Conservation (phyloP, 2,888 invertebrate genomes). For the Cancer borealis region DNA sequence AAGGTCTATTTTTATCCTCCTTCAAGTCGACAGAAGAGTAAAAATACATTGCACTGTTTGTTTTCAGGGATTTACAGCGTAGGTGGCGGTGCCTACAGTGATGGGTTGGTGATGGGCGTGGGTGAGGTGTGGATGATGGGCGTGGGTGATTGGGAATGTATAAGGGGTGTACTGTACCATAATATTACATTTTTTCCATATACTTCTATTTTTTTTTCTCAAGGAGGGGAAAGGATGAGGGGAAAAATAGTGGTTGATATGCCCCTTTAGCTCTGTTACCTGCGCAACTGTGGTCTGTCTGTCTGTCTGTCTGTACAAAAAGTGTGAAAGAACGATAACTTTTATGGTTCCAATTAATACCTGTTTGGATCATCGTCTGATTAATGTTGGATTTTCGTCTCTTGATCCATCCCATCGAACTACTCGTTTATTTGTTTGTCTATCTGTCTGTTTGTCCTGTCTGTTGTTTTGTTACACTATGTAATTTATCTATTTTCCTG, state of each 20-base stretch:
- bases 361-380: background rate
- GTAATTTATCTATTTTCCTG: background rate
- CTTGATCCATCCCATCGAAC: conserved; percentile 16
- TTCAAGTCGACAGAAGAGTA: background rate
- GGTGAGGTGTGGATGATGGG: too few species aligned
- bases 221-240: background rate
- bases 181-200: background rate
- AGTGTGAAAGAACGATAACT: background rate
- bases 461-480: background rate
- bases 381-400: background rate
- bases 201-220: background rate
- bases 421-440: background rate
- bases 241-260: background rate
- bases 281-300: background rate
- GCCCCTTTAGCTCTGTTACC: background rate
- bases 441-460: background rate
- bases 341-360: conserved; percentile 9
- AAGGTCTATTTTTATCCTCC: background rate
- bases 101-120: too few species aligned
- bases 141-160: too few species aligned
- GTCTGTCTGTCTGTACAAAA: background rate
- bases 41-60: background rate
- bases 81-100: too few species aligned
- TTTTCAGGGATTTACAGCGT: background rate
- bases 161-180: background rate